Percentiles rank a stretch among this genome's conserved stretches.
phyloP scores from a whole-genome alignment of 2,888 invertebrate genomes.

The Tuberolachnus salignus region DNA sequence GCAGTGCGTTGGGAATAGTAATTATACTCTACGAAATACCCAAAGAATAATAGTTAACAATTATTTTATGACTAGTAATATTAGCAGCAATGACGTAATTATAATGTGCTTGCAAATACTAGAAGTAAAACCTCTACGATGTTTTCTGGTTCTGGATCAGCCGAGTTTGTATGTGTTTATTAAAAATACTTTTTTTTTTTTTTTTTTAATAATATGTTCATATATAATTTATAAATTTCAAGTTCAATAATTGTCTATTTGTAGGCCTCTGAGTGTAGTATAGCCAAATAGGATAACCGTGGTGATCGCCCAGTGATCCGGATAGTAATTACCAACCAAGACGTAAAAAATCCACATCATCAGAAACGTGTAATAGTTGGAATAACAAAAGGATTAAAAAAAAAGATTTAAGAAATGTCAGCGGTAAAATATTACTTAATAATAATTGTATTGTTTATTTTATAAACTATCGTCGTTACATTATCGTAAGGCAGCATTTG shows the following conservation, averaged over 20 bases:
- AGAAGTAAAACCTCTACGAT: slow-evolving; percentile 53
- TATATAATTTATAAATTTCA: too few species aligned
- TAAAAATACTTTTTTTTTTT: slow-evolving; percentile 1
- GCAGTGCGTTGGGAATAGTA: slow-evolving; percentile 70
- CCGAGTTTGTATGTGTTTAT: slow-evolving; percentile 41
- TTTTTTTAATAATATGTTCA: too few species aligned
- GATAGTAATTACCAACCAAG: slow-evolving; percentile 53
- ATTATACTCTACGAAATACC: slow-evolving; percentile 62
- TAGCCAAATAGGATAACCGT: slow-evolving; percentile 55
- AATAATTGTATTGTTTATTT: too few species aligned
- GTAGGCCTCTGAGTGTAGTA: slow-evolving; percentile 60
- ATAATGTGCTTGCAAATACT: slow-evolving; percentile 45
- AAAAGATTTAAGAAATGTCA: too few species aligned
- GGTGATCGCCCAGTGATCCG: slow-evolving; percentile 52
- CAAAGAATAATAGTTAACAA: slow-evolving; percentile 49
- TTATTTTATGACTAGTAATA: slow-evolving; percentile 38
- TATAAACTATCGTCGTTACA: too few species aligned
- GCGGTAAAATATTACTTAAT: too few species aligned
- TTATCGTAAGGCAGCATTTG: too few species aligned
- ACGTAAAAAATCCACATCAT: slow-evolving; percentile 43
- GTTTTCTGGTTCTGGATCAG: slow-evolving; percentile 52
- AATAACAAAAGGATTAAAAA: too few species aligned
- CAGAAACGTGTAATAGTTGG: slow-evolving; percentile 44
- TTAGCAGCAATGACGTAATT: slow-evolving; percentile 53
- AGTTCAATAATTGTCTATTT: not conserved